Percentiles rank a stretch among this genome's conserved stretches.
Conservation (phyloP, 2,797 vertebrate species). For the Rhinichthys osculus region DNA sequence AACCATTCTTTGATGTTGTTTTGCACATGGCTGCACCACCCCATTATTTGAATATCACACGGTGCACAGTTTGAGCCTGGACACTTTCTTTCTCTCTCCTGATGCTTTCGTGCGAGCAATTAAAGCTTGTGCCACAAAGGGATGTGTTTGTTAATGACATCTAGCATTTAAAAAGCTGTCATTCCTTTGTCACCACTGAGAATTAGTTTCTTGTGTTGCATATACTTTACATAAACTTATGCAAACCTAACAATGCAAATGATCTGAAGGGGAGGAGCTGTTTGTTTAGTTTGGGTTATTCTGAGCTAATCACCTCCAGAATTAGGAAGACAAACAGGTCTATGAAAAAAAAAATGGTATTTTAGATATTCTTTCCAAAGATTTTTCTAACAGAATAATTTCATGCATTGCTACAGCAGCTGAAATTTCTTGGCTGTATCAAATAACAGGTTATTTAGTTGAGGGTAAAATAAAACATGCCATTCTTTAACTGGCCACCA, state of each 20-base stretch:
- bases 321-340: conserved; percentile 3
- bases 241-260: conserved; percentile 56
- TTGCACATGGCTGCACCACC: conserved; percentile 66
- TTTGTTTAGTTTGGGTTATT: conserved; percentile 39
- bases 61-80: conserved; percentile 63
- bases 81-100: conserved; percentile 57
- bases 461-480: conserved; percentile 32
- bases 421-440: conserved; percentile 19
- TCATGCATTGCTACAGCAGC: neutral
- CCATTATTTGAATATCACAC: conserved; percentile 84
- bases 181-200: conserved; percentile 54
- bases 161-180: conserved; percentile 64
- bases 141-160: conserved; percentile 66
- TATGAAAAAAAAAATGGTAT: neutral
- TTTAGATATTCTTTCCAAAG: neutral
- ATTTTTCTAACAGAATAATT: neutral
- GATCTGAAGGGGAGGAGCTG: conserved; percentile 26
- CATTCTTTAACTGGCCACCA: conserved; percentile 39
- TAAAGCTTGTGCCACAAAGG: conserved; percentile 69
- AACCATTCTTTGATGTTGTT: conserved; percentile 56
- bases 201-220: conserved; percentile 56
- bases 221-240: conserved; percentile 59
- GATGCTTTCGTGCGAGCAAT: conserved; percentile 63
- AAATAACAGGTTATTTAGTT: conserved; percentile 23
- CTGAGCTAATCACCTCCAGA: conserved; percentile 19